Conservation (phyloP, 2,113 vertebrate species). For the Lepus timidus region DNA sequence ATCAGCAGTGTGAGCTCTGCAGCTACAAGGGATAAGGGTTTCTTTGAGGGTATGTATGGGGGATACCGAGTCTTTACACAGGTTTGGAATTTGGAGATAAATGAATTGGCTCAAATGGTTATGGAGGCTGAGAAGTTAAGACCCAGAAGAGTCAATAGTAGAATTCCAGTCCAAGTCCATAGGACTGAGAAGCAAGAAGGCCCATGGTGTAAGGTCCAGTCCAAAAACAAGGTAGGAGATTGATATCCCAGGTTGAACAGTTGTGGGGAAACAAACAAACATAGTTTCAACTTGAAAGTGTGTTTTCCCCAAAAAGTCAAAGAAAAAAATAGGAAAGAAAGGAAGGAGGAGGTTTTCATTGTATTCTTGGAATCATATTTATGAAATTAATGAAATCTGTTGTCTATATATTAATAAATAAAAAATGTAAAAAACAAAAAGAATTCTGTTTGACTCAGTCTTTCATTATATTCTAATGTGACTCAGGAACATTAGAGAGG, state of each 20-base stretch:
- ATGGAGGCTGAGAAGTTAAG: background rate
- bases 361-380: too few relatives aligned
- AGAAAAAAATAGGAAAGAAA: too few relatives aligned
- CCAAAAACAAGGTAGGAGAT: background rate
- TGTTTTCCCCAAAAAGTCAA: too few relatives aligned
- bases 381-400: too few relatives aligned
- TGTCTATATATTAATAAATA: too few relatives aligned
- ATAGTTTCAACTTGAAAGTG: too few relatives aligned
- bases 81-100: too few relatives aligned
- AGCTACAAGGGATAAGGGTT: background rate
- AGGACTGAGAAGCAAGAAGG: background rate
- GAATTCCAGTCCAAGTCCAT: background rate
- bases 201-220: background rate
- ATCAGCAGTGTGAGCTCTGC: background rate
- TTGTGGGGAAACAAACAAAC: background rate
- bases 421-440: too few relatives aligned
- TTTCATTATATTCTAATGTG: background rate
- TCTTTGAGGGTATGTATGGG: background rate
- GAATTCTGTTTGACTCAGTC: background rate
- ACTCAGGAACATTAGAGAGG: background rate
- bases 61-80: background rate
- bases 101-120: background rate
- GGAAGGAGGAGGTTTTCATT: too few relatives aligned
- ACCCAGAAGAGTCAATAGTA: too few relatives aligned
- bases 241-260: background rate